Evolutionary conservation across 2,797 vertebrate species (phyloP), one percentile per base, ranked within the genome.

Genomic region (Jordanella pulchra): DNA sequence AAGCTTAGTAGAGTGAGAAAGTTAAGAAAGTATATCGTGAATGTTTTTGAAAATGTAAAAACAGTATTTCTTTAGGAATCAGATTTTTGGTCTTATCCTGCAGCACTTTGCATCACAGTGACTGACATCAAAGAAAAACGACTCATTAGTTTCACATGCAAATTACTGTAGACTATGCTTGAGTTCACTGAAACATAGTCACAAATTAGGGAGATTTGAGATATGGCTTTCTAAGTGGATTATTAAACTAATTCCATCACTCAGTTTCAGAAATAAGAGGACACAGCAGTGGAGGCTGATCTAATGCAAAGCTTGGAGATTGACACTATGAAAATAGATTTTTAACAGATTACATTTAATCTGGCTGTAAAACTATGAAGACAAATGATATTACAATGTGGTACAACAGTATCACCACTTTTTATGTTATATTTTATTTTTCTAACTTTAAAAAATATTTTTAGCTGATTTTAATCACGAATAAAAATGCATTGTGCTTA

Each of bases 201-300:
- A 7, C 10, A 69, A 66, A 72, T 68, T 69, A 35, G 53, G 12
- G 67, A 39, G 30, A 28, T 72, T 9, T 7, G 11, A 21, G 60
- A 21, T 78, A 77, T 77, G 73, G 48, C 17, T 66, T 53, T 45
- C 79, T 21, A 64, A 65, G 35, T 39, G 35, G 35, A 5, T 4
- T 39, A 4, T 39, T 39, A 39, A 39, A 21, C 42, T 64, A 25
- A 66, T 67, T 83, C 21, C 64, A 45, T 77, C 64, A 75, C 18
- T 78, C 67, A 35, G 10, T 69, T 51, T 76, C 54, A 74, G 53
- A 73, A 48, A 70, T 58, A 32, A 67, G 58, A 47, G 77, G 75
- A 42, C 70, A 25, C 65, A 63, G 28, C 35, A 47, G 53, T 3
- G 32, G 32, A 15, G 21, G 63, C 1, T 79, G 18, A 69, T 81